Evolutionary conservation across 2,113 vertebrate species (phyloP).

Genomic region (Aphyosemion australe): DNA sequence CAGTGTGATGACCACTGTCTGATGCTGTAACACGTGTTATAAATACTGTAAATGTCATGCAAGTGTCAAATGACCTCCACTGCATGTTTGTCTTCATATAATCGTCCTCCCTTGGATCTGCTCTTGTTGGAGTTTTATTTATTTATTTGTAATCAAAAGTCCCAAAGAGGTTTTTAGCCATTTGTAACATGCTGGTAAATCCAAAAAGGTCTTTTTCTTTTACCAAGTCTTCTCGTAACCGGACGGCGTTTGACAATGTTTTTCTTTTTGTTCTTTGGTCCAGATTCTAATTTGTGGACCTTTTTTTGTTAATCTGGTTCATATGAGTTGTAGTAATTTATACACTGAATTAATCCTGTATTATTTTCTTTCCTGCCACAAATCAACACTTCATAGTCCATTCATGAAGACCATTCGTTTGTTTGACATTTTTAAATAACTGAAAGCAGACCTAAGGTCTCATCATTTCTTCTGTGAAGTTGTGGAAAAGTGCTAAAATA

Average conservation of each 20-base stretch:
- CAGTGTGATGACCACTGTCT: background rate
- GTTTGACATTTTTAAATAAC: too few relatives aligned
- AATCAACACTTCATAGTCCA: too few relatives aligned
- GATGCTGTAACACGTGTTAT: constrained; percentile 9
- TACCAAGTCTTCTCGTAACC: too few relatives aligned
- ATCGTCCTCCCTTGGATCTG: too few relatives aligned
- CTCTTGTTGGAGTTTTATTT: background rate
- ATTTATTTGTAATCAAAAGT: constrained; percentile 55
- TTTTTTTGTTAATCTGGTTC: too few relatives aligned
- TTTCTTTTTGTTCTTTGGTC: background rate
- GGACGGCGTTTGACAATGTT: background rate
- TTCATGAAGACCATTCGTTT: too few relatives aligned
- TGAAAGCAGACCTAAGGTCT: too few relatives aligned
- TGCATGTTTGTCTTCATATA: background rate
- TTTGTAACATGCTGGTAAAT: constrained; percentile 6
- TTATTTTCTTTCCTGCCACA: too few relatives aligned
- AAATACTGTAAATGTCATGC: background rate
- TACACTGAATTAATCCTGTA: too few relatives aligned
- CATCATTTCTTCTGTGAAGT: too few relatives aligned
- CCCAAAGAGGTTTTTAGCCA: constrained; percentile 22
- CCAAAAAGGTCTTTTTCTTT: background rate
- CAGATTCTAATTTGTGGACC: background rate
- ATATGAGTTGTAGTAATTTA: too few relatives aligned
- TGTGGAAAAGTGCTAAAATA: too few relatives aligned
- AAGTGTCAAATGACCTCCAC: background rate